Base-by-base conservation (phyloP, 2,888 invertebrate species). In the Biston betularia region DNA sequence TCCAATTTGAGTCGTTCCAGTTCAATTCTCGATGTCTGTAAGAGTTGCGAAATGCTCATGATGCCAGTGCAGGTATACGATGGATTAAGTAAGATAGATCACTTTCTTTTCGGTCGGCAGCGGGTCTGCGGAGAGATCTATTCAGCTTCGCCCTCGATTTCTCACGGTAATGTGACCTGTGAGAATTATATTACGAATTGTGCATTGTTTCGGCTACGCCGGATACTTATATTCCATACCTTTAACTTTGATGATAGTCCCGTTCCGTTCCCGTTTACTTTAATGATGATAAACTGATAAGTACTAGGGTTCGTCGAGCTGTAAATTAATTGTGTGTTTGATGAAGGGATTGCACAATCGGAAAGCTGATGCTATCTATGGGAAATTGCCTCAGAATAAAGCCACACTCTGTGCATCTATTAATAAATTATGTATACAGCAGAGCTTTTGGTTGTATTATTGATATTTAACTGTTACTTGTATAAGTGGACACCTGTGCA, bases 21-120 rank as follows among this genome's bases (percentile, higher is more conserved):
- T 64, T 66, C 65, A 69, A 73, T 71, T 53, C 55, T 72, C 68
- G 63, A 48, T 69, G 58, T 69, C 72, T 74, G 64, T 71, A 74
- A 79, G 77, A 79, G 73, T 84, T 82, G 79, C 80, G 79, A 83
- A 79, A 83, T 71, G 74, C 64, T 63, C 69, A 71, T 80, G 79
- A 79, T 78, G 75, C 76, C 79, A 77, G 78, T 77, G 70, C 76
- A 77, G 77, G 82, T 80, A 81, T 72, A 75, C 78, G 69, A 77
- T 71, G 80, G 80, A 84, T 86, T 84, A 85, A 84, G 82, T 83
- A 84, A 86, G 81, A 82, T 81, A 78, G 79, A 84, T 89, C 85
- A 85, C 89, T 89, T 89, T 90, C 89, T 86, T 88, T 89, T 86
- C 79, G 80, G 76, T 71, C 79, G 79, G 79, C 80, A 72, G 62